Evolutionary conservation across 1,140 invertebrate genomes (phyloP).

Genomic region (Drosophila carrolli): DNA sequence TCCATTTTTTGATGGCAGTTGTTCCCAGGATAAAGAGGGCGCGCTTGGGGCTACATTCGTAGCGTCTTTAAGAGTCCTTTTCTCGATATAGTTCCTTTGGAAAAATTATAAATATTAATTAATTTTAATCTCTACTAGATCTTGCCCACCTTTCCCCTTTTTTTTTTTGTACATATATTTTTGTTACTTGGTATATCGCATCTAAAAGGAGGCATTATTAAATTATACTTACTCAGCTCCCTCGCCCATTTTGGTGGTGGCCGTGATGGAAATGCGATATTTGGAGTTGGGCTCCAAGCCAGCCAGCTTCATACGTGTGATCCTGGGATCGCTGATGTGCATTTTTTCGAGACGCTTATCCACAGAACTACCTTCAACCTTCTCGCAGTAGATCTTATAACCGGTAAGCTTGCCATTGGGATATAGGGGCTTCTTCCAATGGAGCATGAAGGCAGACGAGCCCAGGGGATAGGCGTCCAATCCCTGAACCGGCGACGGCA

Average conservation of each 20-base stretch:
- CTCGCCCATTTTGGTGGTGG: constrained; percentile 93
- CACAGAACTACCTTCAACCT: constrained; percentile 90
- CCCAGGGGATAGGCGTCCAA: constrained; percentile 93
- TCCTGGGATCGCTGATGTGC: constrained; percentile 90
- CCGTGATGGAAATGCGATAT: constrained; percentile 94
- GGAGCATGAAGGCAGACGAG: constrained; percentile 93
- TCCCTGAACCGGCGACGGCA: constrained; percentile 94
- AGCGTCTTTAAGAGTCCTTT: constrained; percentile 88
- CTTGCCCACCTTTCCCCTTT: too few relatives aligned
- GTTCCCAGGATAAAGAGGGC: constrained; percentile 91
- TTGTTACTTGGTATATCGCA: too few relatives aligned
- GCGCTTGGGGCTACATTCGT: constrained; percentile 88
- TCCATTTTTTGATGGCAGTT: constrained; percentile 89
- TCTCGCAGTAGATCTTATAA: constrained; percentile 96
- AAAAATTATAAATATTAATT: not conserved
- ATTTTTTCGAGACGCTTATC: constrained; percentile 90
- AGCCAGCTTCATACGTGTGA: constrained; percentile 93
- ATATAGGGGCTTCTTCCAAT: constrained; percentile 96
- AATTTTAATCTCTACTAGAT: too few relatives aligned
- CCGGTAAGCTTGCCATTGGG: constrained; percentile 97
- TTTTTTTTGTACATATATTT: too few relatives aligned
- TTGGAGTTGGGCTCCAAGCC: constrained; percentile 93
- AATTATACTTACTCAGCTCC: constrained; percentile 89
- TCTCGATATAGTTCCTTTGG: constrained; percentile 91
- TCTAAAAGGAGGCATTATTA: not conserved